These are phyloP conservation scores for Mionectes olivaceus DNA, from an alignment of 2,797 vertebrate genomes.

Conservation along the genomic window DNA sequence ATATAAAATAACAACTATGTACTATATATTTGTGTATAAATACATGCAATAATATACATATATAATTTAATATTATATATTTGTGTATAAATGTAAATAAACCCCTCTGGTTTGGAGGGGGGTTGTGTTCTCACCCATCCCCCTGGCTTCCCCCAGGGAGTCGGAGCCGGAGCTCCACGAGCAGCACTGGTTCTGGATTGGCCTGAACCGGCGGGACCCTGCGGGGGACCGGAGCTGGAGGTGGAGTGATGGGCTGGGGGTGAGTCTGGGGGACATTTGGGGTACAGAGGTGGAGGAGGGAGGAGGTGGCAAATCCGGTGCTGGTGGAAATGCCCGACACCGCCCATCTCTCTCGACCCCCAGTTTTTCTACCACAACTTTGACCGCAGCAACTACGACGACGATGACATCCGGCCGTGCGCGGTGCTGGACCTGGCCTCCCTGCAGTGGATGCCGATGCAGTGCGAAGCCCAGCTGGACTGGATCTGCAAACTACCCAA, in stretches of 20 bases:
- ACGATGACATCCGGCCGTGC: conserved; percentile 85
- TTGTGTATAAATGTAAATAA: neutral
- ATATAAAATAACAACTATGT: too few relatives aligned
- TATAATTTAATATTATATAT: neutral
- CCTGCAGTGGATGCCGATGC: conserved; percentile 93
- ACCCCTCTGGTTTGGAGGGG: neutral
- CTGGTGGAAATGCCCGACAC: neutral
- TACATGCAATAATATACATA: too few relatives aligned
- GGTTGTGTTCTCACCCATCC: neutral
- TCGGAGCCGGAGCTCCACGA: conserved; percentile 90
- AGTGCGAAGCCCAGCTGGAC: conserved; percentile 91
- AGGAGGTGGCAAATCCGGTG: accelerated
- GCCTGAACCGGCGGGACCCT: conserved; percentile 91
- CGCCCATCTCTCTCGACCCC: neutral
- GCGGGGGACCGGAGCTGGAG: conserved; percentile 87
- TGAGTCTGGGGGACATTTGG: conserved; percentile 71
- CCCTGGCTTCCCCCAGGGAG: conserved; percentile 35
- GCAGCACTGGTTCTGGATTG: conserved; percentile 97
- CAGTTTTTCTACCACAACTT: conserved; percentile 96
- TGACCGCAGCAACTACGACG: conserved; percentile 85
- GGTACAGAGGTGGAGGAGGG: accelerated
- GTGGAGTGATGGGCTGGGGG: conserved; percentile 93
- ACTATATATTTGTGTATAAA: too few relatives aligned
- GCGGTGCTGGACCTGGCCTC: conserved; percentile 88
- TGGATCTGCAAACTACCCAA: conserved; percentile 98